Evolutionary conservation across 2,113 vertebrate genomes (phyloP).

Genomic region (Grammomys dolichurus): DNA sequence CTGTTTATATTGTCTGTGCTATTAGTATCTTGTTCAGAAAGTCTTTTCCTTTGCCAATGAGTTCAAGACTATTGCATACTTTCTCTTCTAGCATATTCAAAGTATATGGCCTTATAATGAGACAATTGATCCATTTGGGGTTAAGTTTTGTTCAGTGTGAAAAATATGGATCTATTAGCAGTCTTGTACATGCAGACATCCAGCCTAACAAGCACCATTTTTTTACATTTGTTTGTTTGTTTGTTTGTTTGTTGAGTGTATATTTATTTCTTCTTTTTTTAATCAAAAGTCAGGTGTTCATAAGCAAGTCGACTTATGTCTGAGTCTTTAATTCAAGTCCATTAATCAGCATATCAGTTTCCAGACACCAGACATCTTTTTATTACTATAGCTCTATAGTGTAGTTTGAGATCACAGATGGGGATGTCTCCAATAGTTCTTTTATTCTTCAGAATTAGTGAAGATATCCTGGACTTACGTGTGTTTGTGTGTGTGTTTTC

Average conservation of each 20-base stretch:
- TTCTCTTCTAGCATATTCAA: neutral
- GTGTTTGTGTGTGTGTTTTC: neutral
- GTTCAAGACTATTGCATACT: neutral
- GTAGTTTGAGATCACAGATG: neutral
- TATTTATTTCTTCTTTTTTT: neutral
- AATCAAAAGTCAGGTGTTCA: neutral
- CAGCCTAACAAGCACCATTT: neutral
- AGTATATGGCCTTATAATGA: neutral
- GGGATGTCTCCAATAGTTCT: neutral
- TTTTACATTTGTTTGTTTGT: neutral
- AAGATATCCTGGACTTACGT: neutral
- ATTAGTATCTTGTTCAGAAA: neutral
- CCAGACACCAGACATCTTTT: neutral
- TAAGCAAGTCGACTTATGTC: neutral
- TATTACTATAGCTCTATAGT: neutral
- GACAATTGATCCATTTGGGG: neutral
- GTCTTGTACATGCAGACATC: neutral
- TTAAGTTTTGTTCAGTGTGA: neutral
- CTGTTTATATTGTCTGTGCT: neutral
- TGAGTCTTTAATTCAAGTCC: neutral
- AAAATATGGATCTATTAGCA: neutral
- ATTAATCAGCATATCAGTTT: neutral
- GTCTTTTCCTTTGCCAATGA: neutral
- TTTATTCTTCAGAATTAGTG: neutral
- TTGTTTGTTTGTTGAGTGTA: neutral